phyloP scores from a whole-genome alignment of 2,797 vertebrate genomes.

The Meriones psammophilus region DNA sequence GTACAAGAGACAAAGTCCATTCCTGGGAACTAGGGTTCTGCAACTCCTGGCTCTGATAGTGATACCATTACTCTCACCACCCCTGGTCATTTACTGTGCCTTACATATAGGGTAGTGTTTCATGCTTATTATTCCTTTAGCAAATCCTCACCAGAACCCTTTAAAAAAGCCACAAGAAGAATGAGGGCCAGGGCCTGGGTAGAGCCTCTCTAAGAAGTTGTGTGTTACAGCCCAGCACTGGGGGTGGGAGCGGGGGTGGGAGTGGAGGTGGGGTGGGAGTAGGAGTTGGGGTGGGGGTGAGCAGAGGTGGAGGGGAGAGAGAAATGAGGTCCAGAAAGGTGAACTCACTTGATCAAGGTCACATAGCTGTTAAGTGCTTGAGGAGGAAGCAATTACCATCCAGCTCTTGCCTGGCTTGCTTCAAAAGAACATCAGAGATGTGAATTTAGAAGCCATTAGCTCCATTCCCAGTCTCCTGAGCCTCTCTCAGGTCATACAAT shows the following conservation, averaged over 20 bases:
- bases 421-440: conserved; percentile 63
- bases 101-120: background rate
- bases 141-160: conserved; percentile 3
- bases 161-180: background rate
- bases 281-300: background rate
- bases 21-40: background rate
- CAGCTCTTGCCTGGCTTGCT: conserved; percentile 60
- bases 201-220: background rate
- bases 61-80: background rate
- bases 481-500: background rate
- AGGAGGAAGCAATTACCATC: conserved; percentile 73
- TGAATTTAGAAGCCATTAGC: conserved; percentile 75
- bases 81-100: background rate
- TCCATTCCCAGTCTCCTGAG: conserved; percentile 33
- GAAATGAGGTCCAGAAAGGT: background rate
- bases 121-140: background rate
- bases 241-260: background rate
- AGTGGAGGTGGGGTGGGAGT: too few relatives aligned
- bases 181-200: background rate
- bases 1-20: background rate
- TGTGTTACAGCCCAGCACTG: background rate
- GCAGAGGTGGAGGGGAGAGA: background rate
- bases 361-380: conserved; percentile 48
- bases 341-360: conserved; percentile 45
- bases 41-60: background rate